Base-by-base conservation (phyloP, 2,888 invertebrate species). In the Trichogramma evanescens region DNA sequence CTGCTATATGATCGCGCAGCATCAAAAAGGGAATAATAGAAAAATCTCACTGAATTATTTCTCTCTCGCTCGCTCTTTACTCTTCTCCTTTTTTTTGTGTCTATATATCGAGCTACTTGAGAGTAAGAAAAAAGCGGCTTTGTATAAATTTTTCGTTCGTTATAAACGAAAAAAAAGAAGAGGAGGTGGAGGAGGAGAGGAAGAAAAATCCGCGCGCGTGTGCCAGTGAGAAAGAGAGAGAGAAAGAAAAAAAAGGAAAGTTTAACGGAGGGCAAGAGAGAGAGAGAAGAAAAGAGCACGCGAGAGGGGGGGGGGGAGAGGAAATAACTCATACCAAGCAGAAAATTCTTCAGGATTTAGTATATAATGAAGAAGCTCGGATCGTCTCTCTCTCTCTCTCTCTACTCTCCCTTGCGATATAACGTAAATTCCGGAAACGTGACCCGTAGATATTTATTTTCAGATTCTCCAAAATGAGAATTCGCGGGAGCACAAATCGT, bases 381-480 rank as follows among this genome's bases (percentile, higher is more conserved):
- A 48, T n/a, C 10, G 10, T 48, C 26, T 48, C 10, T 13, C 46
- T n/a, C 26, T 48, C 10, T 13, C 46, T n/a, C 46, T 46, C 10
- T n/a, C 26, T 48, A 10, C 5, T 48, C 48, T 6, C 26, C n/a
- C 10, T 10, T 13, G 10, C 5, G 6, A 48, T 48, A 26, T 48
- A 48, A 48, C 10, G 13, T 10, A 48, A 48, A 48, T 13, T 48
- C 26, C 8, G 4, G 10, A 48, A 5, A 48, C 10, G 13, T 26
- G 26, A 26, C 26, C 26, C 26, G 26, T 26, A 26, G 26, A 26
- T 26, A 5, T 56, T 56, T 56, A 56, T 56, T 56, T 49, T 56
- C 55, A 49, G 55, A 50, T 56, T 56, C 26, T 26, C 53, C 55
- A 43, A 56, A 56, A 56, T 56, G 49, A 42, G 49, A 56, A 56